Conservation (phyloP, 2,888 invertebrate species). For the Phengaris alcon region DNA sequence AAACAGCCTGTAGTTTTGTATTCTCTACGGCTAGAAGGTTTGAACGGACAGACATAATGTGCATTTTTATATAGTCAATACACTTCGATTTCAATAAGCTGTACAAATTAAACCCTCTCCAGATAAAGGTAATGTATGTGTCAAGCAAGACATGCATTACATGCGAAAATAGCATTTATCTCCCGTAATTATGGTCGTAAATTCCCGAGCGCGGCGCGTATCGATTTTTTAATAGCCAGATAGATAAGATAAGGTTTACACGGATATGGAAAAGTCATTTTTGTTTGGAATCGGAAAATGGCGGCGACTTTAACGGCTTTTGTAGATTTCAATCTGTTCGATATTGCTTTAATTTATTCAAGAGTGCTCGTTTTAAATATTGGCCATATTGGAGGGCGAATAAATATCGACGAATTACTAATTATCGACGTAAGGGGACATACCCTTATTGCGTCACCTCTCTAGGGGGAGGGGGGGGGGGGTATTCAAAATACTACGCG, state of each 20-base stretch:
- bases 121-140: slow-evolving; percentile 21
- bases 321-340: background rate
- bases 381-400: background rate
- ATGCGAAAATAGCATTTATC: background rate
- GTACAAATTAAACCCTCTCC: slow-evolving; percentile 3
- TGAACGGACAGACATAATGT: background rate
- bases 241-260: slow-evolving; percentile 32
- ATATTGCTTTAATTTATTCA: background rate
- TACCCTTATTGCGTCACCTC: too few species aligned
- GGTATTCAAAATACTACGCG: too few species aligned
- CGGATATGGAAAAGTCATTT: slow-evolving; percentile 24
- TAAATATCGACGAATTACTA: background rate
- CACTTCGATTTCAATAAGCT: slow-evolving; percentile 23
- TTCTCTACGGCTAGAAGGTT: background rate
- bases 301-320: slow-evolving; percentile 15
- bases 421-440: too few species aligned
- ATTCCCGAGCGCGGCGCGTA: background rate
- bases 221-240: slow-evolving; percentile 34
- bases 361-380: background rate
- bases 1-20: background rate
- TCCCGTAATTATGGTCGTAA: background rate
- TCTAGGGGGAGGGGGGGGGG: too few species aligned
- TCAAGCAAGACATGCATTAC: background rate
- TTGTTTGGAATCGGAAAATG: slow-evolving; percentile 26
- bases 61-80: background rate